Evolutionary conservation across 2,888 invertebrate species (phyloP), one percentile per base, ranked within the genome.

Genomic region (Tetrapedia diversipes): DNA sequence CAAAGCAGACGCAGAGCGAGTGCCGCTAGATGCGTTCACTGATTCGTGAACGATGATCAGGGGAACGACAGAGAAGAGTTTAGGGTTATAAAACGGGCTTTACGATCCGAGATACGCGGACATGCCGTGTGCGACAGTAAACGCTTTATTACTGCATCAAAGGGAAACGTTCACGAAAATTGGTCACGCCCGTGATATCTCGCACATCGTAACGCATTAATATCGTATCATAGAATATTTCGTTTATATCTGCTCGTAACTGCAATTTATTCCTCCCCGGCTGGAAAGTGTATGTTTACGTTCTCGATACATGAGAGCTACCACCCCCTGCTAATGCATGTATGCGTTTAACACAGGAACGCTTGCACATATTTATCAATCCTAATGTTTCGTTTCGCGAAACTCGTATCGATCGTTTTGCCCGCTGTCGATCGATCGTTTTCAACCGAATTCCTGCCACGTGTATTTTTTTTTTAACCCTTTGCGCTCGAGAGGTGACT

Each of bases 31-130:
- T 19, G 43, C 41, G 63, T 39, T 43, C 77, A 51, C 59, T 64
- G 67, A 72, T 77, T 65, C 72, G 77, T 47, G 77, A 72, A 64
- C 66, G 77, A 73, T 68, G 68, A 77, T 77, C 72, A 27, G 67
- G 45, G 63, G 47, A 60, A 77, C 66, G 54, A 22, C 63, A 54
- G 67, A 54, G 67, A 54, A 74, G 74, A 54, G 63, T 78, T 78
- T 70, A 22, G 63, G 45, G 66, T 22, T 34, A 54, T 78, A 74
- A 78, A 78, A 63, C 54, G 24, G 59, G 41, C 43, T 70, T 79
- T 79, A 78, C 53, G 69, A 43, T 19, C 19, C 59, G 66, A 27
- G 64, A 63, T 49, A 51, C 45, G 66, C 19, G n/a, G n/a, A n/a
- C n/a, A 16, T 22, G n/a, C 2, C 37, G 49, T 51, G 65, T 11